Evolutionary conservation across 2,797 vertebrate species (phyloP).

Genomic region (Gila robusta): DNA sequence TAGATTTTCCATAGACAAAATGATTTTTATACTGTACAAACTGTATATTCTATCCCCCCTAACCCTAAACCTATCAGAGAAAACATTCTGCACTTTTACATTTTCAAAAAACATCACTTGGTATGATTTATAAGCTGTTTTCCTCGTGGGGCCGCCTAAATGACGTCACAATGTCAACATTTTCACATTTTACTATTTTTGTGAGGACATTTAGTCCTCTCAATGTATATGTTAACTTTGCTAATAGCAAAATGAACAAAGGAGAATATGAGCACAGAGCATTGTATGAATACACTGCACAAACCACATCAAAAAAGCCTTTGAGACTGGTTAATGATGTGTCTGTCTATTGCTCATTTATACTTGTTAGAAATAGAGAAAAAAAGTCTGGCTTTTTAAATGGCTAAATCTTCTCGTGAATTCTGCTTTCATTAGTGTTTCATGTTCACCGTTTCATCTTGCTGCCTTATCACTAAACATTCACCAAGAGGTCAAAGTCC

Average conservation of each 20-base stretch:
- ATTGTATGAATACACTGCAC: slow-evolving; percentile 1
- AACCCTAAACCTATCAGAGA: too few relatives aligned
- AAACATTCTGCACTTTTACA: too few relatives aligned
- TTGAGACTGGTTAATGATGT: background rate
- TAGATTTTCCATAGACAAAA: too few relatives aligned
- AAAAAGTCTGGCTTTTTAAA: background rate
- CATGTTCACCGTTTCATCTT: background rate
- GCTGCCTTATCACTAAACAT: slow-evolving; percentile 17
- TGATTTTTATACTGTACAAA: too few relatives aligned
- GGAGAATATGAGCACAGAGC: background rate
- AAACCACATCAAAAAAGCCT: background rate
- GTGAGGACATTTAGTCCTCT: too few relatives aligned
- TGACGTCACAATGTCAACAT: too few relatives aligned
- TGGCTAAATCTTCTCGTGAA: background rate
- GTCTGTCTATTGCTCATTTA: slow-evolving; percentile 20
- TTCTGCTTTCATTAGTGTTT: background rate
- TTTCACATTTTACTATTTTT: too few relatives aligned
- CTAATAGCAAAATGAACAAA: background rate
- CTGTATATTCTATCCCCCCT: too few relatives aligned
- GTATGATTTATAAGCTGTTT: too few relatives aligned
- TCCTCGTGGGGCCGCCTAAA: too few relatives aligned
- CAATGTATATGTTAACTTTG: too few relatives aligned
- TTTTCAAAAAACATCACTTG: too few relatives aligned
- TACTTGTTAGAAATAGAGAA: slow-evolving; percentile 1
- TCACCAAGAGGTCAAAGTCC: slow-evolving; percentile 42